phyloP scores from a whole-genome alignment of 1,140 invertebrate genomes.

The Neomicropteryx cornuta region DNA sequence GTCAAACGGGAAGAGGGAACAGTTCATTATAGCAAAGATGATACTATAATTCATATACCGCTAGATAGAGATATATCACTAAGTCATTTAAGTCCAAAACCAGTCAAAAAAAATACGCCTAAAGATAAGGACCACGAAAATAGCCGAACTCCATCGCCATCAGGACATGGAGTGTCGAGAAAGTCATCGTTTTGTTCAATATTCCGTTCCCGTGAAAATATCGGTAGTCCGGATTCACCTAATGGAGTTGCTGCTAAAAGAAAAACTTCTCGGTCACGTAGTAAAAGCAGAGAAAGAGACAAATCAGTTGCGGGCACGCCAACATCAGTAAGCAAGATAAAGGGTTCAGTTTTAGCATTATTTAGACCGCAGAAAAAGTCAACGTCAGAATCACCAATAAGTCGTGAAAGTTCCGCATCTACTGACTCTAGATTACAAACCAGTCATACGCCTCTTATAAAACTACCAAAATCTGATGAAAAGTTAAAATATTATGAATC shows the following conservation, averaged over 20 bases:
- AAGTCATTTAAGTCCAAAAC: slow-evolving; percentile 32
- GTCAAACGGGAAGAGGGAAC: slow-evolving; percentile 16
- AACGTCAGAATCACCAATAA: slow-evolving; percentile 13
- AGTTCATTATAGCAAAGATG: no score
- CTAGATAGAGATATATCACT: no score
- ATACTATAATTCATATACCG: no score
- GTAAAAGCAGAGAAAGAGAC: slow-evolving; percentile 50
- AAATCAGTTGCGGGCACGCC: slow-evolving; percentile 37
- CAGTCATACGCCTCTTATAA: slow-evolving; percentile 6
- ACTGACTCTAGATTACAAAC: slow-evolving; percentile 12
- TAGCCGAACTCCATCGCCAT: slow-evolving; percentile 38
- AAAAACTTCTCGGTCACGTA: slow-evolving; percentile 42
- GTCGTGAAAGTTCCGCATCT: slow-evolving; percentile 14
- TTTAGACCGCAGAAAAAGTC: slow-evolving; percentile 42
- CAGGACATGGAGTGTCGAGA: slow-evolving; percentile 45
- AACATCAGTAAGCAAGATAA: slow-evolving; percentile 39
- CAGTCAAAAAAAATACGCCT: slow-evolving; percentile 20
- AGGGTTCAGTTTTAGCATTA: slow-evolving; percentile 49
- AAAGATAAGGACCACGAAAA: slow-evolving; percentile 21
- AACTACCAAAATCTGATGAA: slow-evolving; percentile 14
- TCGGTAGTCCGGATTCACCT: slow-evolving; percentile 56
- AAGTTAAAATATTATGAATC: slow-evolving; percentile 45
- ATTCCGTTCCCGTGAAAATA: slow-evolving; percentile 52
- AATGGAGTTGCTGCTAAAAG: slow-evolving; percentile 31
- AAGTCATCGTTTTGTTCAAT: slow-evolving; percentile 71